Evolutionary conservation across 2,888 invertebrate species (phyloP).

Genomic region (Chaetogeoica ovagalla): DNA sequence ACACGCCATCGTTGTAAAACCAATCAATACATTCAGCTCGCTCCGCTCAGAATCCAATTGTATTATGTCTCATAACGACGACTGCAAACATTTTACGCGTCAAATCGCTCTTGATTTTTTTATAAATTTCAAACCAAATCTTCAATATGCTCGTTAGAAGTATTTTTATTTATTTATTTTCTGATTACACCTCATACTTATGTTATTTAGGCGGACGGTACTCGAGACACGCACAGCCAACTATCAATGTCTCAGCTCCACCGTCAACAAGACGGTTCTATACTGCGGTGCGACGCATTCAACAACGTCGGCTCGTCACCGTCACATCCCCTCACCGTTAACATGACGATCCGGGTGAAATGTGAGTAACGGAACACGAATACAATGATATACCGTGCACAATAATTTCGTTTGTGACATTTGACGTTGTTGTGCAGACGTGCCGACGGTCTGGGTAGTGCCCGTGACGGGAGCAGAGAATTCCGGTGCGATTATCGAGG

Average conservation of each 20-base stretch:
- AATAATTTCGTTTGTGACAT: background rate
- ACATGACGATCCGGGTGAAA: slow-evolving; percentile 49
- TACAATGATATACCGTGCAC: too few species aligned
- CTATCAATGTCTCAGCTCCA: slow-evolving; percentile 33
- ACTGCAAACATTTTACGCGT: too few species aligned
- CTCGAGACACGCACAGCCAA: slow-evolving; percentile 45
- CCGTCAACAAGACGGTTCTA: slow-evolving; percentile 43
- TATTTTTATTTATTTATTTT: too few species aligned
- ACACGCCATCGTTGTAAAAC: too few species aligned
- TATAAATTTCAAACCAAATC: too few species aligned
- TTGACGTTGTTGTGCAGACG: background rate
- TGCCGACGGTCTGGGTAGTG: slow-evolving; percentile 36
- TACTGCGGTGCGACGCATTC: slow-evolving; percentile 40
- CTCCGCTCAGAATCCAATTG: too few species aligned
- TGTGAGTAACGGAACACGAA: slow-evolving; percentile 13
- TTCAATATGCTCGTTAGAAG: too few species aligned
- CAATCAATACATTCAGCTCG: too few species aligned
- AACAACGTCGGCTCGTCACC: slow-evolving; percentile 35
- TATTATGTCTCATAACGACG: too few species aligned
- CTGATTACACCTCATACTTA: background rate
- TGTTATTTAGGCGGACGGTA: slow-evolving; percentile 22
- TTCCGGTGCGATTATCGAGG: slow-evolving; percentile 33
- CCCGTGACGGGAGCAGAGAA: slow-evolving; percentile 23
- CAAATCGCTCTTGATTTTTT: too few species aligned
- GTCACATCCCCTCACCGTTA: slow-evolving; percentile 33